Conservation (phyloP, 1,140 invertebrate species). For the Eueides isabella region DNA sequence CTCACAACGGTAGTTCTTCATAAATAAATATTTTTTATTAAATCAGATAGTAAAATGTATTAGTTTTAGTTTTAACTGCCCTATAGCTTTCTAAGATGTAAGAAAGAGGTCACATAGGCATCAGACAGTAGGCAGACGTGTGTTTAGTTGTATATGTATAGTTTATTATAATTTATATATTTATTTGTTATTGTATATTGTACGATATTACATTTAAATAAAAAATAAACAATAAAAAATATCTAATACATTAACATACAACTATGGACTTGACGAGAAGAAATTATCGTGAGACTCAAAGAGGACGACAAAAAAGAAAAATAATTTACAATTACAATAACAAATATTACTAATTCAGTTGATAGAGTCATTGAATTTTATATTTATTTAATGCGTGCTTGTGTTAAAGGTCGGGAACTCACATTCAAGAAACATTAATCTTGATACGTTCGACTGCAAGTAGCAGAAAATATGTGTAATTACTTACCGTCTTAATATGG, state of each 20-base stretch:
- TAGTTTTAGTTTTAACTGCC: too few species aligned
- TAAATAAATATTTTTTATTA: too few species aligned
- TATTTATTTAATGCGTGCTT: constrained; percentile 35
- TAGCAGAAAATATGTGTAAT: constrained; percentile 44
- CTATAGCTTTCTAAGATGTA: too few species aligned
- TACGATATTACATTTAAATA: background rate
- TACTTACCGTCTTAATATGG: constrained; percentile 41
- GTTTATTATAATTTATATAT: background rate
- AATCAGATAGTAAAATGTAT: too few species aligned
- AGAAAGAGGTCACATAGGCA: too few species aligned
- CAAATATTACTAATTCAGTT: constrained; percentile 34
- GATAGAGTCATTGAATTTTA: constrained; percentile 38
- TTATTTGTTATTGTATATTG: background rate
- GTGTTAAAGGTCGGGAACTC: constrained; percentile 39
- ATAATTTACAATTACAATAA: constrained; percentile 29
- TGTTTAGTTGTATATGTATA: too few species aligned
- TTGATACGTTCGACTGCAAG: constrained; percentile 37
- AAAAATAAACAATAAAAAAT: background rate
- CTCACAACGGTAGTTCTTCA: too few species aligned
- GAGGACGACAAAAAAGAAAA: constrained; percentile 21
- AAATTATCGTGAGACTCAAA: background rate
- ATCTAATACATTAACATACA: background rate
- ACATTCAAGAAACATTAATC: constrained; percentile 40
- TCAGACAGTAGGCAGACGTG: too few species aligned
- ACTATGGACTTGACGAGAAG: background rate